These are phyloP conservation scores for Pyralis farinalis DNA, from an alignment of 2,888 invertebrate species.

Conservation along the genomic window DNA sequence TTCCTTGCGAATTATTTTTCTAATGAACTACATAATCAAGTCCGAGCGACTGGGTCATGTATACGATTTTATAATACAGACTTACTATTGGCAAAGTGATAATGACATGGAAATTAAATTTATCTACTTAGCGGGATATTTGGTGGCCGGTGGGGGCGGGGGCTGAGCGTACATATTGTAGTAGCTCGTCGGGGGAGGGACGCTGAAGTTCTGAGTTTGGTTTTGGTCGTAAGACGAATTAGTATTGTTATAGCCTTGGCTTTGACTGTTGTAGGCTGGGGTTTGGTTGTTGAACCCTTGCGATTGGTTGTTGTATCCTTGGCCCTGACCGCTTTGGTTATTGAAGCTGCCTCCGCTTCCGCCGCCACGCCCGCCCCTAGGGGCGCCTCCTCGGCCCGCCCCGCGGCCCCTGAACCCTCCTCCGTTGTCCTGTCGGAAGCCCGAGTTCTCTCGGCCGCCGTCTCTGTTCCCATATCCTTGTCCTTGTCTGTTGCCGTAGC, in stretches of 20 bases:
- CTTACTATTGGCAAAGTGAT: background rate
- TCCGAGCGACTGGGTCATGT: too few relatives aligned
- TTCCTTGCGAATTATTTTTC: too few relatives aligned
- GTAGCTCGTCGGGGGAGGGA: conserved; percentile 56
- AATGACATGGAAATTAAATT: background rate
- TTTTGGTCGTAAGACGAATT: conserved; percentile 7
- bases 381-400: conserved; percentile 21
- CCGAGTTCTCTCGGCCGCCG: conserved; percentile 18
- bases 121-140: conserved; percentile 33
- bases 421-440: conserved; percentile 44
- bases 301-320: conserved; percentile 20
- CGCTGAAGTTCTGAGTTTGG: conserved; percentile 25
- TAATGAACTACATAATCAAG: too few relatives aligned
- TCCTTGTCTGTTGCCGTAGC: conserved; percentile 19
- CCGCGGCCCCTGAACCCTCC: conserved; percentile 52
- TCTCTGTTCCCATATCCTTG: conserved; percentile 15
- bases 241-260: conserved; percentile 4
- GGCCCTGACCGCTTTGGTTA: conserved; percentile 16
- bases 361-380: conserved; percentile 19
- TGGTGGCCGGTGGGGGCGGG: conserved; percentile 47
- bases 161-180: conserved; percentile 72
- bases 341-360: too few relatives aligned
- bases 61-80: too few relatives aligned
- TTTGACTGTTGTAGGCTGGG: conserved; percentile 12
- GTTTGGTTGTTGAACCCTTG: conserved; percentile 18